Base-by-base conservation (phyloP, 1,140 invertebrate species). In the Nasonia longicornis region DNA sequence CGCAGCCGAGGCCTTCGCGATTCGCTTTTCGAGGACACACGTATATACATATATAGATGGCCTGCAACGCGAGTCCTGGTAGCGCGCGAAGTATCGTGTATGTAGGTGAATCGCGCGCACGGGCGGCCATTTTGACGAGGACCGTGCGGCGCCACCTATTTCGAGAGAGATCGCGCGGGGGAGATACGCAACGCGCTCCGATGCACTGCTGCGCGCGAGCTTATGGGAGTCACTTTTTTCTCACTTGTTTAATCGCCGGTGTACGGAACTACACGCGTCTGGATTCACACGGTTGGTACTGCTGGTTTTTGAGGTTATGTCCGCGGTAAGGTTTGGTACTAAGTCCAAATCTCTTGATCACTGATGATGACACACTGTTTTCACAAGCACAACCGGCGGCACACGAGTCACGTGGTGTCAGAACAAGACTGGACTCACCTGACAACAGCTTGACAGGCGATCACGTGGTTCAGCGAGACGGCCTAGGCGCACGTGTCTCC, bases 1-100 rank as follows among this genome's bases (percentile, higher is more conserved):
- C 85, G 86, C 64, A 16, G 22, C 20, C 75, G 83, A 86, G 83
- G 83, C 83, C 85, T 87, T 87, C 20, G 52, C 52, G 52, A 58
- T 58, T 58, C 52, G 52, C 52, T 58, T 58, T 58, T 58, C 52
- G 52, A 58, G 52, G 52, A 58, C 52, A 52, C 48, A 52, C 48
- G 45, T 12, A 2, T 48, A 16, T 48, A 10, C 14, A 48, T 48
- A 48, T 48, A 48, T 12, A 48, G 1, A 1, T 35, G 31, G 31
- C 3, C 31, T 35, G 31, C 31, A 35, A 35, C 14, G 78, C 70
- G 70, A 77, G 77, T 20, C 11, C 22, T 31, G 48, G 22, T 74
- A 58, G 22, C 72, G 73, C 78, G 63, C 78, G 48, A 69, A 58
- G 20, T 58, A 52, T 52, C 1, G 12, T 52, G 14, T 52, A 58